Conservation (phyloP, 2,797 vertebrate genomes). For the Cyclopterus lumpus region DNA sequence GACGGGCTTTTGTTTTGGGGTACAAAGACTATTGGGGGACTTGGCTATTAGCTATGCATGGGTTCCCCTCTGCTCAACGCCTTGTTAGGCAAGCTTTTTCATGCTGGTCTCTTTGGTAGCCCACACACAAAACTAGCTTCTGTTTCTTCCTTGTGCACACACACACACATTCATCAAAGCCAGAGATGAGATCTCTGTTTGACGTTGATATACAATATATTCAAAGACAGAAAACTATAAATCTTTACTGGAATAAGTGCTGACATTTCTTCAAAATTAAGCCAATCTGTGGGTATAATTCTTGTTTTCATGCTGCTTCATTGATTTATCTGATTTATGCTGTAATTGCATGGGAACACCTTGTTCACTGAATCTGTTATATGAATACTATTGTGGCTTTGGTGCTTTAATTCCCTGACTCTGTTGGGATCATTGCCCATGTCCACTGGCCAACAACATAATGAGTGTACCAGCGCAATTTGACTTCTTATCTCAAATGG, state of each 20-base stretch:
- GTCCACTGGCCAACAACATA: constrained; percentile 18
- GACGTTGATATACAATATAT: constrained; percentile 3
- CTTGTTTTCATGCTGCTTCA: not conserved
- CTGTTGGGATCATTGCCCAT: not conserved
- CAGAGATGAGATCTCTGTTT: not conserved
- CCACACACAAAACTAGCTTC: constrained; percentile 65
- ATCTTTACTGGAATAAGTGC: not conserved
- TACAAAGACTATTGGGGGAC: constrained; percentile 76
- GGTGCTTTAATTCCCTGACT: constrained; percentile 24
- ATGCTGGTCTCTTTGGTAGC: constrained; percentile 60
- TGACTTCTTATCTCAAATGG: constrained; percentile 32
- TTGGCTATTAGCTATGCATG: constrained; percentile 84
- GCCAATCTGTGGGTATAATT: not conserved
- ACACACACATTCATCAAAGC: not conserved
- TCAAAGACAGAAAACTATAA: not conserved
- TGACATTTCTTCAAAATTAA: not conserved
- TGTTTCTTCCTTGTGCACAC: constrained; percentile 46
- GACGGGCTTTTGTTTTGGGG: constrained; percentile 65
- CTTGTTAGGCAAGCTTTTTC: constrained; percentile 81
- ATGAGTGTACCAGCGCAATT: not conserved
- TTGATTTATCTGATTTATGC: not conserved
- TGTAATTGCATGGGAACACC: constrained; percentile 24
- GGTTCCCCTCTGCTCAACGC: constrained; percentile 69
- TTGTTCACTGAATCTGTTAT: not conserved
- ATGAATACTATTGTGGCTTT: constrained; percentile 20